These are phyloP conservation scores for Cinclus mexicanus DNA, from an alignment of 2,113 vertebrate genomes.

Conservation along the genomic window DNA sequence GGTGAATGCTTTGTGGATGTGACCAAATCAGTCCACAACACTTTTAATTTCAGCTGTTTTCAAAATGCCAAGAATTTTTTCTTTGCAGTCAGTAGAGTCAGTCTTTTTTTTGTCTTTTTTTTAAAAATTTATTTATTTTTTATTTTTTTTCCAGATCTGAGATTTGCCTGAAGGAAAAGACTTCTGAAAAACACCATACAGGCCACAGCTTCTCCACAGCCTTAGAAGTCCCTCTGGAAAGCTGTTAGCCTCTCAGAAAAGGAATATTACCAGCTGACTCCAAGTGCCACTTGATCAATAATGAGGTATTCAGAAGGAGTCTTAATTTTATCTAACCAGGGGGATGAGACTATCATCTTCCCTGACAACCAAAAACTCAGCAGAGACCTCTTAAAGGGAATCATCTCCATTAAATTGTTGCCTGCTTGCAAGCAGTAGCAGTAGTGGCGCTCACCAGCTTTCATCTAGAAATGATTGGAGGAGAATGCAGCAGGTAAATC, in stretches of 20 bases:
- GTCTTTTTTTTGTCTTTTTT: background rate
- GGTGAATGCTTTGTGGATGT: background rate
- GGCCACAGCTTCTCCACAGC: background rate
- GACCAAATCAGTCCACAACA: background rate
- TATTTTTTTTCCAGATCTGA: background rate
- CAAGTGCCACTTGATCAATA: conserved; percentile 71
- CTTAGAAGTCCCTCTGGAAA: conserved; percentile 3
- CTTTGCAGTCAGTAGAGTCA: accelerated
- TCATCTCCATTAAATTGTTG: conserved; percentile 69
- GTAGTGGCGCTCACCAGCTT: conserved; percentile 57
- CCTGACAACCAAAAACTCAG: conserved; percentile 69
- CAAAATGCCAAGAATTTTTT: background rate
- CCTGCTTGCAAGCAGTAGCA: conserved; percentile 43
- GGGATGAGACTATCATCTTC: conserved; percentile 67
- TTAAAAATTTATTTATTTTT: background rate
- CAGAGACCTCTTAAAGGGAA: conserved; percentile 68
- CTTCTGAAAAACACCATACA: background rate
- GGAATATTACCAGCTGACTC: conserved; percentile 54
- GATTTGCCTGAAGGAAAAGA: background rate
- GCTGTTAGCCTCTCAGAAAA: conserved; percentile 49
- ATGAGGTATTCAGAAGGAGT: conserved; percentile 71
- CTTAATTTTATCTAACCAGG: conserved; percentile 67
- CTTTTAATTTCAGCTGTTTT: background rate
- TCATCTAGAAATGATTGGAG: conserved; percentile 31
- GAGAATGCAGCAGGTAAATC: conserved; percentile 34